phyloP scores from a whole-genome alignment of 2,888 invertebrate genomes.

The Chydorus sphaericus region DNA sequence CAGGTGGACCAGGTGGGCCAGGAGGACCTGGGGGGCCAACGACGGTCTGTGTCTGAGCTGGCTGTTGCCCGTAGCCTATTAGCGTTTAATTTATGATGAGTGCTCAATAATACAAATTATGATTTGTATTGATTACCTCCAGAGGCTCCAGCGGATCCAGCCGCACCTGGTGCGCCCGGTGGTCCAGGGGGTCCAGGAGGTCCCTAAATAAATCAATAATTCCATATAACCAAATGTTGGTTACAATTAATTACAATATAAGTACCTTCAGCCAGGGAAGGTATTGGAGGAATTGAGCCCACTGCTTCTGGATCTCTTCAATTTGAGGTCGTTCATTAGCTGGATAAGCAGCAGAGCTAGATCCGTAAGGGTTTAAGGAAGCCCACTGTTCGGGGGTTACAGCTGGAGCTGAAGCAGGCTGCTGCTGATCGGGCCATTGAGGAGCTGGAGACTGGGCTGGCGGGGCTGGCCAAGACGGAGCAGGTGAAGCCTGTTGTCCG shows the following conservation, averaged over 20 bases:
- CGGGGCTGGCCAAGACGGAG: too few species aligned
- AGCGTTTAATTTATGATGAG: too few species aligned
- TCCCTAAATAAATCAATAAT: too few species aligned
- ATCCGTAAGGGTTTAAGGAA: not conserved
- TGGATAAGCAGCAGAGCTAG: not conserved
- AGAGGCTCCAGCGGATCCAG: not conserved
- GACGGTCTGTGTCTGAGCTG: constrained; percentile 39
- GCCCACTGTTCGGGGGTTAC: not conserved
- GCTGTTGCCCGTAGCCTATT: too few species aligned
- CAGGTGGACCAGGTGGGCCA: not conserved
- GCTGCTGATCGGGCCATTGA: too few species aligned
- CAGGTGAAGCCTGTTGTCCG: not conserved
- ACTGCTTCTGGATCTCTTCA: not conserved
- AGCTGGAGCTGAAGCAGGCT: not conserved
- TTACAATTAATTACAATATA: too few species aligned
- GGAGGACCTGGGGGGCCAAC: constrained; percentile 1
- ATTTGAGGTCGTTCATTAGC: not conserved
- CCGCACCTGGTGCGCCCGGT: not conserved
- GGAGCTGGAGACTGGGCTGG: too few species aligned
- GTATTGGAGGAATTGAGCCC: not conserved
- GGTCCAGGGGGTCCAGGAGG: constrained; percentile 35
- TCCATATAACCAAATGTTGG: too few species aligned
- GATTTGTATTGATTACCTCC: too few species aligned
- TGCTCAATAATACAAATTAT: too few species aligned
- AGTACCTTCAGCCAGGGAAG: not conserved